phyloP scores from a whole-genome alignment of 1,140 invertebrate genomes.

The Microplitis mediator region DNA sequence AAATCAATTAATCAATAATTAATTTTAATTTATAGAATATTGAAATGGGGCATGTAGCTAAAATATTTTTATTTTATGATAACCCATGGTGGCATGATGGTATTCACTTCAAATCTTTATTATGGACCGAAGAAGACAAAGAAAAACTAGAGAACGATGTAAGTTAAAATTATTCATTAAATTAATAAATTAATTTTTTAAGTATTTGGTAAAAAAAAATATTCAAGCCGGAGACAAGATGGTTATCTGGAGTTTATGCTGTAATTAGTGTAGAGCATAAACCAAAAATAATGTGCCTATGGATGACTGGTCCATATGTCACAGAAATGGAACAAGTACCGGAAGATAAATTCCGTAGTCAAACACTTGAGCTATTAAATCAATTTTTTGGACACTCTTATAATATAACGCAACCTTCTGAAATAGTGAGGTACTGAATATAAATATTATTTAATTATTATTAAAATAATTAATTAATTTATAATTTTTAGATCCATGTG shows the following conservation, averaged over 20 bases:
- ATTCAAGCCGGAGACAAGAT: conserved; percentile 49
- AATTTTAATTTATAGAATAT: conserved; percentile 49
- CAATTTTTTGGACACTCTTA: conserved; percentile 59
- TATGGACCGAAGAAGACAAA: conserved; percentile 63
- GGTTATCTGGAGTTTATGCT: conserved; percentile 69
- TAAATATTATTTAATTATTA: neutral
- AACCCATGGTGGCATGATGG: conserved; percentile 66
- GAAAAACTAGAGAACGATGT: conserved; percentile 40
- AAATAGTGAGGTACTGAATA: conserved; percentile 47
- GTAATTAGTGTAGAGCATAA: conserved; percentile 71
- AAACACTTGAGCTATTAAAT: conserved; percentile 59
- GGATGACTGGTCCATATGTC: conserved; percentile 66
- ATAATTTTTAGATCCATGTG: conserved; percentile 67
- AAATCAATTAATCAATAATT: neutral
- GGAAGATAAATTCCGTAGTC: conserved; percentile 58
- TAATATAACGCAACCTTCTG: conserved; percentile 62
- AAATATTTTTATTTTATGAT: conserved; percentile 73
- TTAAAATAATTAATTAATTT: no score
- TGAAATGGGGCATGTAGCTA: conserved; percentile 67
- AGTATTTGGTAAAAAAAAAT: no score
- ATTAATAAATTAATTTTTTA: neutral
- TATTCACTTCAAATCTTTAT: conserved; percentile 56
- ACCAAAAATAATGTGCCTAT: conserved; percentile 71
- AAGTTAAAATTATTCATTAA: neutral
- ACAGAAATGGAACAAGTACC: conserved; percentile 65